Base-by-base conservation (phyloP, 2,113 vertebrate genomes). In the Thomomys bottae region DNA sequence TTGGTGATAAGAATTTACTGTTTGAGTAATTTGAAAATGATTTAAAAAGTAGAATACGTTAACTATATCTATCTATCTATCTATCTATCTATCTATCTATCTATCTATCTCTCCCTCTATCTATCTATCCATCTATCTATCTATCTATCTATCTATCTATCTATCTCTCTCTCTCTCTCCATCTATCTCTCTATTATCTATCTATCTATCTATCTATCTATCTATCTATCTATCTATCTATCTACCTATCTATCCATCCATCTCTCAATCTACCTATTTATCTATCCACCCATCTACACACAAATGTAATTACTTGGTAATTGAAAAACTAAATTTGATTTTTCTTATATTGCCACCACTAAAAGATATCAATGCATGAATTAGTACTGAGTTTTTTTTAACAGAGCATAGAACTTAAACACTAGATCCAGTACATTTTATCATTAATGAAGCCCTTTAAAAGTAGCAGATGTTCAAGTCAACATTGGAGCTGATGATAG, bases 41-140 rank as follows among this genome's bases (percentile, higher is more conserved):
- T 26, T 94, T 30, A 42, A 93, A 82, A 96, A 0, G 3, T 66
- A 88, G 18, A 78, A 34, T 93, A 66, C 59, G 92, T 64, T 54
- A 20, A 17, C 49, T 54, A 4, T 54, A 12, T 54, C 12, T 54
- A 12, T 54, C 45, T 49, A 10, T 49, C 45, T 49, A 8, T 49
- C 45, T 49, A 12, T 49, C 45, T 49, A 49, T 49, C 9, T 49
- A 49, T 49, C 45, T 49, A 49, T 49, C 9, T 49, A 17, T 54
- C 17, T 54, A 15, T 54, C 49, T 4, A 4, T 54, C 15, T 54
- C n/a, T n/a, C n/a, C n/a, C n/a, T 49, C 45, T 49, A 12, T 49
- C 45, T 49, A 49, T 49, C 9, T 49, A 49, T 49, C 45, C 14
- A 49, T 49, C 9, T 49, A 17, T 54, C 17, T 54, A 15, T 54